Evolutionary conservation across 2,797 vertebrate genomes (phyloP), one percentile per base, ranked within the genome.

Genomic region (Gouania willdenowi): DNA sequence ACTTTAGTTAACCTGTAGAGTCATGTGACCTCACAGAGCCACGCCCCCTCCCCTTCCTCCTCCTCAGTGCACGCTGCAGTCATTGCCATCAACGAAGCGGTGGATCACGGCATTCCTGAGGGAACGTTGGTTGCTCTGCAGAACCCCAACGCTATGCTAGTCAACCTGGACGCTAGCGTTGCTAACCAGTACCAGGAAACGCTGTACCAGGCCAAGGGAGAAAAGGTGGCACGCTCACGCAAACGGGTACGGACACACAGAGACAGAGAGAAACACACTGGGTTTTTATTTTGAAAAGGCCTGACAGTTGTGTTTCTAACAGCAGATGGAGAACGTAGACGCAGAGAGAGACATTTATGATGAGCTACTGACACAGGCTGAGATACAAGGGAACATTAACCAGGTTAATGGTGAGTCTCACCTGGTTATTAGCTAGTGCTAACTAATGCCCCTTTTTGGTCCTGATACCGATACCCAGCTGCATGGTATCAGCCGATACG

Each of bases 371-470:
- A 98, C 96, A 1, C 97, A 98, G 62, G 97, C 97, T 24, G 96
- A 99, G 63, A 98, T 98, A 68, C 96, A 99, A 64, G 96, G 97
- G 62, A 99, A 99, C 12, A 36, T 97, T 72, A 99, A 94, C 84
- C 93, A 92, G 87, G 92, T 98, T 55, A 99, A 99, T 14, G 66
- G 96, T 98, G 75, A 77, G 93, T 84, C 26, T 40, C 8, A 0
- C 1, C n/a, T n/a, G n/a, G n/a, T n/a, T n/a, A n/a, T n/a, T n/a
- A n/a, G n/a, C n/a, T n/a, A n/a, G n/a, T n/a, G n/a, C n/a, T n/a
- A n/a, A n/a, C n/a, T n/a, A n/a, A n/a, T n/a, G n/a, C n/a, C n/a
- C n/a, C n/a, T n/a, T n/a, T n/a, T n/a, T n/a, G n/a, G n/a, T n/a
- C n/a, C n/a, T n/a, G n/a, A n/a, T n/a, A n/a, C n/a, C n/a, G n/a